Conservation (phyloP, 2,888 invertebrate species). For the Drepana falcataria region DNA sequence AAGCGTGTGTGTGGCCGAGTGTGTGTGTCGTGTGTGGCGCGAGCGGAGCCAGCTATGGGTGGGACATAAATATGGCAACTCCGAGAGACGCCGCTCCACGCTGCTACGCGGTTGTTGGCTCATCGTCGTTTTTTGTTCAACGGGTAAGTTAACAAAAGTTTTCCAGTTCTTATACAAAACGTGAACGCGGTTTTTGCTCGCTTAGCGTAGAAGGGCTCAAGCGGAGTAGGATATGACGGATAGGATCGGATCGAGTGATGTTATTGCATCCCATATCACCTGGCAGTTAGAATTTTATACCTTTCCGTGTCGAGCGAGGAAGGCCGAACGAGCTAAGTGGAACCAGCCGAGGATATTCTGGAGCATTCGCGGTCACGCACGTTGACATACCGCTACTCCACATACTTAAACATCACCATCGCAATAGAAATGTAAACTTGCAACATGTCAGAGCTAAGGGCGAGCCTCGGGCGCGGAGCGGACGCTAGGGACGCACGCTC, state of each 20-base stretch:
- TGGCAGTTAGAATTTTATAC: conserved; percentile 77
- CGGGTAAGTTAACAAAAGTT: conserved; percentile 11
- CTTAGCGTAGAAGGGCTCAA: conserved; percentile 54
- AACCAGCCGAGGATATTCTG: conserved; percentile 73
- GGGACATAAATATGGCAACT: conserved; percentile 38
- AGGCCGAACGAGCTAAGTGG: conserved; percentile 76
- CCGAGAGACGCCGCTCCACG: conserved; percentile 55
- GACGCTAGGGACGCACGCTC: conserved; percentile 56
- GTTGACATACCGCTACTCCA: conserved; percentile 76
- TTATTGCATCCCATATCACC: conserved; percentile 78
- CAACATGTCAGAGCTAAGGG: conserved; percentile 71
- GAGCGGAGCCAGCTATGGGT: conserved; percentile 75
- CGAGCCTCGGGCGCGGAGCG: conserved; percentile 58
- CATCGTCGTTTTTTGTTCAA: conserved; percentile 14
- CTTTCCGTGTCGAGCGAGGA: conserved; percentile 78
- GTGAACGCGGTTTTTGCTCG: conserved; percentile 4
- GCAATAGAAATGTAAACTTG: conserved; percentile 71
- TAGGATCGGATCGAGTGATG: conserved; percentile 63
- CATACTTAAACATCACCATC: conserved; percentile 72
- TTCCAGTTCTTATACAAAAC: conserved; percentile 6
- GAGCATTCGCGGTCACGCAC: conserved; percentile 76
- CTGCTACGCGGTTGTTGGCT: conserved; percentile 22
- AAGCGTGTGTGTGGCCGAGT: conserved; percentile 53
- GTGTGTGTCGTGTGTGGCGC: conserved; percentile 67
- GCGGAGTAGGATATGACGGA: conserved; percentile 59